phyloP scores from a whole-genome alignment of 1,140 invertebrate genomes.

The Lineus longissimus region DNA sequence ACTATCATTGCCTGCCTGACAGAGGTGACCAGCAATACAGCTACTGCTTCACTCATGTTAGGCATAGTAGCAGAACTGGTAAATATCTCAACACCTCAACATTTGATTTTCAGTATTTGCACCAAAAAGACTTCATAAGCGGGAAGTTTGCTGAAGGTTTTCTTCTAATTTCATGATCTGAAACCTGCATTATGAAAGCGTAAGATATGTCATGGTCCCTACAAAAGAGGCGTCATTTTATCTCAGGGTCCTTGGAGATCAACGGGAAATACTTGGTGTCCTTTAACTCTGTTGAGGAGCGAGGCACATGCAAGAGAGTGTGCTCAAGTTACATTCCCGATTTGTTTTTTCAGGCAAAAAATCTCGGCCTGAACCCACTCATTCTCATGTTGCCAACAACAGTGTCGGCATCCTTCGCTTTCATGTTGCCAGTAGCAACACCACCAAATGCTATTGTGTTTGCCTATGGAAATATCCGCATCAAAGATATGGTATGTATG shows the following conservation, averaged over 20 bases:
- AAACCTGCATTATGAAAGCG: background rate
- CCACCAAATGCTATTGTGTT: constrained; percentile 94
- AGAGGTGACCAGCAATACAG: constrained; percentile 57
- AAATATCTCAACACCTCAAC: constrained; percentile 14
- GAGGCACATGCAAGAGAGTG: background rate
- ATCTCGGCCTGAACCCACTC: constrained; percentile 67
- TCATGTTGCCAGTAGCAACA: constrained; percentile 76
- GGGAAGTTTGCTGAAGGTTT: background rate
- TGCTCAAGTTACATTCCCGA: background rate
- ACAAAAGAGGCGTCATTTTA: too few species aligned
- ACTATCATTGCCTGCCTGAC: constrained; percentile 52
- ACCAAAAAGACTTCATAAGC: constrained; percentile 4
- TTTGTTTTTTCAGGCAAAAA: constrained; percentile 50
- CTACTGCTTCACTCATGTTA: constrained; percentile 56
- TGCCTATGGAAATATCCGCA: constrained; percentile 52
- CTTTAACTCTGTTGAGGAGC: background rate
- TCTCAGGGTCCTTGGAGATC: too few species aligned
- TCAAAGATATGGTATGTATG: constrained; percentile 53
- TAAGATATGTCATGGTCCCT: background rate
- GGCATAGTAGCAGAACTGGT: constrained; percentile 54
- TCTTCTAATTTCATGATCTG: background rate
- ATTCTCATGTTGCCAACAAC: constrained; percentile 83
- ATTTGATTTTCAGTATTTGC: background rate
- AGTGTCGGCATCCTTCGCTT: constrained; percentile 71
- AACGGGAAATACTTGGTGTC: too few species aligned